Evolutionary conservation across 2,797 vertebrate species (phyloP), one percentile per base, ranked within the genome.

Genomic region (Sebastes dallii): DNA sequence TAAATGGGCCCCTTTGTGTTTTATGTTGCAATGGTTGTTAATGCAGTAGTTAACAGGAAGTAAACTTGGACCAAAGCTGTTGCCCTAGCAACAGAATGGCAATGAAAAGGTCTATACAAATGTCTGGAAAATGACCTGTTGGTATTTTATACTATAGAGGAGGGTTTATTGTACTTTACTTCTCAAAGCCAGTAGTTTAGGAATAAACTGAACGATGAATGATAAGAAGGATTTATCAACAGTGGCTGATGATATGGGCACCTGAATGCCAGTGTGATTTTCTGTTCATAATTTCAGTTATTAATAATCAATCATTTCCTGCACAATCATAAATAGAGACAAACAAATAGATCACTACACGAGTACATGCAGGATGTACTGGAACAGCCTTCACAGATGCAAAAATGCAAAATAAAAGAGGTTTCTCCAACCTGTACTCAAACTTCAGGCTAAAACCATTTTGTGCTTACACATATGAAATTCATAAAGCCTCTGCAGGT

Each of bases 401-500:
- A 24, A 66, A 10, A 61, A 22, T 34, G 6, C 13, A 54, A 76
- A 66, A 78, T 25, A 13, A 8, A 25, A 46, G 18, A 78, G 16
- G 27, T 54, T 55, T 39, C 54, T 56, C 61, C 58, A 46, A 29
- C 20, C 66, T 29, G 18, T 54, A 24, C 55, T 27, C n/a, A 46
- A 13, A 42, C 25, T 18, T 46, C 52, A 58, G 25, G 39, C 59
- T 27, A 13, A 8, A 74, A 72, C 25, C 42, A 29, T 46, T 78
- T 83, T 86, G 46, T 86, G 77, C 72, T 87, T 72, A 77, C 83
- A 66, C 66, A 50, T 72, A 24, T 56, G 39, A 58, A 72, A 80
- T 69, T 22, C 55, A 42, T 58, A 60, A 73, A 81, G 50, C 64
- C 66, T 77, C 66, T 77, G 29, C 58, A 69, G 76, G 76, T 72